Evolutionary conservation across 2,113 vertebrate genomes (phyloP), one percentile per base, ranked within the genome.

Genomic region (Orientallactaga bullata): DNA sequence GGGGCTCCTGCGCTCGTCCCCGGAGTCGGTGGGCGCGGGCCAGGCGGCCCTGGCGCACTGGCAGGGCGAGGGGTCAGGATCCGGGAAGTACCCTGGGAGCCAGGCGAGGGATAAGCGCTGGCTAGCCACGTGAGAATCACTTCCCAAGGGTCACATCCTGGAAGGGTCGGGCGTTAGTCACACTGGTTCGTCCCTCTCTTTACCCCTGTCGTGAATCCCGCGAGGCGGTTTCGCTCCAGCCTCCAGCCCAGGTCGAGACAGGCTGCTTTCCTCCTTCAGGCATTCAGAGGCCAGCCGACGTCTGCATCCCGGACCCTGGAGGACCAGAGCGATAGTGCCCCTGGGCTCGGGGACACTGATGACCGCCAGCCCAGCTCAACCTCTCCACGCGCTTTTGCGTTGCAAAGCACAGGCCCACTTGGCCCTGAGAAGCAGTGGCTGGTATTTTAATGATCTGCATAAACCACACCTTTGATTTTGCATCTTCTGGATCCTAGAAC

Each of bases 1-100:
- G 97, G 97, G 97, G 98, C 97, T 85, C 97, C 96, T 96, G 85
- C 93, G 98, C 89, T 92, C 98, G 63, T 32, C 91, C 35, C 37
- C 60, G 0, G 47, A 63, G 72, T 51, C 35, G 0, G 51, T 51
- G 32, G 89, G 84, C 93, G 72, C 83, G 0, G 86, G 87, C 66
- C 2, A n/a, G 30, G 15, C 51, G n/a, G 84, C 61, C 88, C 1
- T 28, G 15, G 39, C 30, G 51, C 58, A 47, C 3, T 0, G 12
- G 17, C 42, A 12, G 82, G 69, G 89, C 35, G 15, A 37, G 55
- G 39, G 13, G 26, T 21, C 55, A 7, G 55, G 26, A 39, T 28
- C 61, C 37, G 55, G 10, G 39, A 37, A 47, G 30, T 28, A 16
- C 20, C 51, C 1, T 1, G 28, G 68, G 61, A 47, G 88, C 26